phyloP scores from a whole-genome alignment of 2,888 invertebrate genomes.

The Coleophora deauratella region DNA sequence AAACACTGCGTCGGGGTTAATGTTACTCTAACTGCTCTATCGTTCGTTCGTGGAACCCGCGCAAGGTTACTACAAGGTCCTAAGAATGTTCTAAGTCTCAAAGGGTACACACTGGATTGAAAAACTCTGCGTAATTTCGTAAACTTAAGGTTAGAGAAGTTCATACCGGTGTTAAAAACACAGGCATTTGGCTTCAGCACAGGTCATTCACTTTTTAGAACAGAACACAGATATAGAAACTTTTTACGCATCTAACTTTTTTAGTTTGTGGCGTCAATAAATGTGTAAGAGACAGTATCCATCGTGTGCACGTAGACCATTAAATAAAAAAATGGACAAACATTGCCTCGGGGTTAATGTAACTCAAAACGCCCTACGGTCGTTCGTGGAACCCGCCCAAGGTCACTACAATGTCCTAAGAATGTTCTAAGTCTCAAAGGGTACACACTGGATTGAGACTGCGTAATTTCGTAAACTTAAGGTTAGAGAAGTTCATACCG shows the following conservation, averaged over 20 bases:
- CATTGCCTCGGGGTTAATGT: slow-evolving; percentile 8
- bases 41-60: slow-evolving; percentile 8
- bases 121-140: too few relatives aligned
- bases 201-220: too few relatives aligned
- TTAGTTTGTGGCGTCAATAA: too few relatives aligned
- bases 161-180: too few relatives aligned
- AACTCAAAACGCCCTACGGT: slow-evolving; percentile 23
- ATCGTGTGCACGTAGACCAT: not conserved
- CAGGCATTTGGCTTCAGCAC: too few relatives aligned
- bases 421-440: not conserved
- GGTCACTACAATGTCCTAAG: not conserved
- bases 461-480: too few relatives aligned
- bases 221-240: too few relatives aligned
- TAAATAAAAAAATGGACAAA: not conserved
- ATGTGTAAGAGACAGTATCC: too few relatives aligned
- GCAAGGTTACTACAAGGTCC: slow-evolving; percentile 1
- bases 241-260: too few relatives aligned
- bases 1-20: not conserved
- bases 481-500: too few relatives aligned
- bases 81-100: not conserved
- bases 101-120: slow-evolving; percentile 4
- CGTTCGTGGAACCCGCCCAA: slow-evolving; percentile 1
- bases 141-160: too few relatives aligned
- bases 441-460: slow-evolving; percentile 2
- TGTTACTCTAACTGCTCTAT: slow-evolving; percentile 24